Percentiles rank a stretch among this genome's conserved stretches.
Conservation (phyloP, 2,888 invertebrate species). For the Coelogynopora nodosa region DNA sequence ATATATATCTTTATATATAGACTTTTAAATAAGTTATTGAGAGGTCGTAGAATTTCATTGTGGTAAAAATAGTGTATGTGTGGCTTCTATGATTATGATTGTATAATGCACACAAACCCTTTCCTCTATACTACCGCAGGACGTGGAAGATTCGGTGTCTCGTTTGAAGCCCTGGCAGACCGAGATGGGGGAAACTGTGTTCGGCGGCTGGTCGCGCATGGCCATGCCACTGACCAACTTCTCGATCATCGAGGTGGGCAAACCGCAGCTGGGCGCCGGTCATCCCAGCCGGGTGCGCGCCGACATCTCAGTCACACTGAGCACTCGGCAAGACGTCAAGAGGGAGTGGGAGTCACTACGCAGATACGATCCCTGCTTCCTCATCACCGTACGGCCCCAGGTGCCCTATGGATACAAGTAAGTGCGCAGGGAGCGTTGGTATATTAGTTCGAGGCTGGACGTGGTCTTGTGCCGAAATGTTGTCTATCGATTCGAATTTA, state of each 20-base stretch:
- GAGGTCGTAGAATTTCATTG: no score
- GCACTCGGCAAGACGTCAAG: constrained; percentile 83
- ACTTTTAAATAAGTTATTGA: no score
- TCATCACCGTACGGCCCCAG: constrained; percentile 82
- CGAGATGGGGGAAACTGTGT: constrained; percentile 73
- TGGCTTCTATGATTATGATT: no score
- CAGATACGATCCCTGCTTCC: constrained; percentile 97
- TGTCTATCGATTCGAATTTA: no score
- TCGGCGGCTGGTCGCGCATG: constrained; percentile 99
- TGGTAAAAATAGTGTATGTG: no score
- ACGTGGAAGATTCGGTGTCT: constrained; percentile 92
- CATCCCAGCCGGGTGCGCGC: constrained; percentile 90
- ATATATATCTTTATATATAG: no score
- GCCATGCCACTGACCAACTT: constrained; percentile 87
- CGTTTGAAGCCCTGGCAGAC: constrained; percentile 86
- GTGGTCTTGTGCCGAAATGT: not conserved
- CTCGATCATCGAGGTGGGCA: constrained; percentile 77
- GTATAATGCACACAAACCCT: no score
- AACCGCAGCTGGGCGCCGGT: constrained; percentile 73
- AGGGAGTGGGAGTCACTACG: constrained; percentile 81
- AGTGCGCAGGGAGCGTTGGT: no score
- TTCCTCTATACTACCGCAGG: constrained; percentile 64
- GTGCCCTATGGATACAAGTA: constrained; percentile 70
- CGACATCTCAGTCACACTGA: constrained; percentile 85
- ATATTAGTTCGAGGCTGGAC: not conserved